Base-by-base conservation (phyloP, 2,888 invertebrate genomes). In the Tillus elongatus region DNA sequence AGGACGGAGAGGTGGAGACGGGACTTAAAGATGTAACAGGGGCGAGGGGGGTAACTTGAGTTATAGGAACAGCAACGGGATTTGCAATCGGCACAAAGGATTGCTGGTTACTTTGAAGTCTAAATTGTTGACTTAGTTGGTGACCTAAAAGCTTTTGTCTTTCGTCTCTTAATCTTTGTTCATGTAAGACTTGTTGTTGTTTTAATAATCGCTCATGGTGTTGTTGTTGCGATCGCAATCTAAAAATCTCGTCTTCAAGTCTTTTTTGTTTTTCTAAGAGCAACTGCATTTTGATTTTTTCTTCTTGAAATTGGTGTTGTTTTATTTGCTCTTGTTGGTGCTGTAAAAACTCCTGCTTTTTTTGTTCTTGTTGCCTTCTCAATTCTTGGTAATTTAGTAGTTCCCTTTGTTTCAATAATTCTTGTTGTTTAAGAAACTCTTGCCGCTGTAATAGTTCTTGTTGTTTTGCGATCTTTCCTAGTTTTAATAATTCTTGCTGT, bases 181-280 rank as follows among this genome's bases (percentile, higher is more conserved):
- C 71, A 41, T 75, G 71, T 3, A 79, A 56, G 41, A 75, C 62
- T 50, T 79, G 76, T 51, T 82, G 75, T 48, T 79, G 77, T 14
- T 75, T 65, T 14, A 80, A 61, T 33, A 82, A 67, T 45, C 78
- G 74, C 35, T 82, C 79, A 54, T 83, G 82, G 51, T 82, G 79
- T 36, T 73, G 68, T 47, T 81, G 80, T 32, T 76, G 72, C 40
- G 75, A 71, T 45, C 74, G 71, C 8, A 80, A 54, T 38, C 73
- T 63, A 46, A 76, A 74, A 51, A 82, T 74, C 49, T 79, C 77
- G 12, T 53, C 48, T 39, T 56, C 58, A 39, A 60, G 53, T 11
- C 53, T 76, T 39, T 52, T 50, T 13, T 53, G 52, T 37, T 35
- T 74, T 60, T 52, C 80, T 79, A 8, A n/a, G 6, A 19, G 24